phyloP scores from a whole-genome alignment of 2,797 vertebrate genomes.

The Phoxinus dragarum region DNA sequence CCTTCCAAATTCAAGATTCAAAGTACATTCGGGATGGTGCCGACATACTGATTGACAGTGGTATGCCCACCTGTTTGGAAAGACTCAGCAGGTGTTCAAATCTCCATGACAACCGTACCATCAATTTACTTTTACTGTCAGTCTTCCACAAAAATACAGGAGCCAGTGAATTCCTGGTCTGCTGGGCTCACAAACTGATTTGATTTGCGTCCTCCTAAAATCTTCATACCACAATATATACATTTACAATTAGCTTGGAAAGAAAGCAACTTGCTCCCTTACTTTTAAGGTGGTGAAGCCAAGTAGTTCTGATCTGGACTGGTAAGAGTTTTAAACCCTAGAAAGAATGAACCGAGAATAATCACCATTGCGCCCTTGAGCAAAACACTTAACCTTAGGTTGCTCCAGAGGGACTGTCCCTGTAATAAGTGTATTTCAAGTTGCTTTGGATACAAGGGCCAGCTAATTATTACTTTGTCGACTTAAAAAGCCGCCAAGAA shows the following conservation, averaged over 20 bases:
- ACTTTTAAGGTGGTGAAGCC: neutral
- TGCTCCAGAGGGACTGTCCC: constrained; percentile 32
- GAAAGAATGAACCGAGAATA: neutral
- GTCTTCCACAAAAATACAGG: constrained; percentile 62
- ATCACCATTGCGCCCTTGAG: neutral
- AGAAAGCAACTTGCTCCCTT: neutral
- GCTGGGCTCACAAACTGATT: constrained; percentile 61
- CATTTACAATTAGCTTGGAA: neutral
- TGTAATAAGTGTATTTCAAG: constrained; percentile 36
- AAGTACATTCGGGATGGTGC: constrained; percentile 33
- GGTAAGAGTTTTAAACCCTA: neutral
- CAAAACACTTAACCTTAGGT: constrained; percentile 31
- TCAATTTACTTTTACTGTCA: constrained; percentile 69
- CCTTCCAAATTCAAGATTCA: constrained; percentile 22
- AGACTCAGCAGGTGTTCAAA: constrained; percentile 72
- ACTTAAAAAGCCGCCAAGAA: neutral
- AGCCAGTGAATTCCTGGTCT: constrained; percentile 48
- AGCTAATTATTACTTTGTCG: constrained; percentile 13
- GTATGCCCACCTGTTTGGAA: constrained; percentile 70
- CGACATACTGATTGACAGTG: constrained; percentile 48
- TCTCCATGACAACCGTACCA: constrained; percentile 62
- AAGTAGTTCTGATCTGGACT: neutral
- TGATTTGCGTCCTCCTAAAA: neutral
- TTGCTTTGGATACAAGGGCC: constrained; percentile 15
- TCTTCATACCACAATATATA: neutral